Base-by-base conservation (phyloP, 2,888 invertebrate genomes). In the Listrodromus nycthemerus region DNA sequence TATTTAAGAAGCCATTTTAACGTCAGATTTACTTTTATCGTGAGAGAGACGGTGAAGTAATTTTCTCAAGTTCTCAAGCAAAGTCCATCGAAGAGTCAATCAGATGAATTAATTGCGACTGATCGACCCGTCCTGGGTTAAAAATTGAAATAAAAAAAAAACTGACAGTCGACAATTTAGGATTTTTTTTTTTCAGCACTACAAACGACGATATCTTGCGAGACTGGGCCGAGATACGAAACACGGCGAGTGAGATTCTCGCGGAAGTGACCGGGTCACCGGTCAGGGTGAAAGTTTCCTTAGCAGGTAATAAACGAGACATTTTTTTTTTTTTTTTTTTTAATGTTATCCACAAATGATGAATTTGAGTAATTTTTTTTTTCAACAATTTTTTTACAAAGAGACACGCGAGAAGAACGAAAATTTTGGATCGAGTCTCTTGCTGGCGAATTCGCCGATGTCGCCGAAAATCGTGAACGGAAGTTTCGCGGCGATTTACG, bases 391-490 rank as follows among this genome's bases (percentile, higher is more conserved):
- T 55, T 45, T 77, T 87, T 8, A 19, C 24, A 76, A 92, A 97
- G 98, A 98, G 93, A 97, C 97, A 0, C 96, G 96, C 87, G 96
- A 97, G 90, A 95, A 96, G 87, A 98, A 97, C 91, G 97, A 97
- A 74, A 96, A 97, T 50, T 99, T 98, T 90, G 99, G 99, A 50
- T 98, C 99, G 65, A 98, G 98, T 91, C 95, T 99, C 1, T 95
- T 99, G 30, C 94, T 99, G 69, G 97, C 98, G 70, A 99, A 99
- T 93, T 98, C 98, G 1, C 99, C 99, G 0, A 97, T 98, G 97
- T 98, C 98, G 5, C 99, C 99, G 0, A 99, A 99, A 94, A 97
- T 99, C 71, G 98, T 98, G 2, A 98, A 98, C 89, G 98, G 98
- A 3, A 98, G 98, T 67, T 98, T 98, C 93, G 98, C 97, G 0